Base-by-base conservation (phyloP, 2,113 vertebrate genomes). In the Melanerpes aurifrons region DNA sequence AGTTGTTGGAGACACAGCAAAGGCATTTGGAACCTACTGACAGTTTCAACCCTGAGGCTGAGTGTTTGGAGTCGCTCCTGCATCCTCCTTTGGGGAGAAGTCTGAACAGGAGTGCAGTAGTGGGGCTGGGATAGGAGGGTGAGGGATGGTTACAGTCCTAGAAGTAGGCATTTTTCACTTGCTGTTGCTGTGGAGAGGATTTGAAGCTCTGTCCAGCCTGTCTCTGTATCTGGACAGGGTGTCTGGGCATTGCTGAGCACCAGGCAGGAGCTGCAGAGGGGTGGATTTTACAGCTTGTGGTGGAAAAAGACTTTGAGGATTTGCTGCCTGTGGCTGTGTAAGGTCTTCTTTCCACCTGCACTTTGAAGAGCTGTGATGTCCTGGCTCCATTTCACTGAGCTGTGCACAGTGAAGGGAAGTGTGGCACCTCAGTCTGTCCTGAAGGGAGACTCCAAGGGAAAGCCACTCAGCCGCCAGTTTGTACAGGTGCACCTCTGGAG, bases 331-430 rank as follows among this genome's bases (percentile, higher is more conserved):
- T 40, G 40, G 40, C 40, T 40, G 40, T 40, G 40, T 40, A 40
- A 40, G 40, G 40, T 40, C 40, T 92, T 40, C 40, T 92, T 82
- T 74, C 77, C 87, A 92, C 94, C 91, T 92, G 53, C 87, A 58
- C 80, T 89, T 92, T 82, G 87, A 87, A 95, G 79, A 87, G 57
- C 75, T 95, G 1, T 71, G 74, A 83, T 88, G 78, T 58, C 86
- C 57, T 21, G 59, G 72, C 43, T 83, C 80, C 1, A 0, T 91
- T 89, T 91, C 75, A 45, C 82, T 71, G 14, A 87, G 87, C 78
- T 89, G 78, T 67, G 64, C 18, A 29, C 75, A 68, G 29, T 4
- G 22, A 71, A 73, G 43, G 25, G 32, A 40, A 48, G 57, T 67
- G 76, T 22, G 21, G 67, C 72, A 66, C 68, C 57, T 71, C 82